phyloP scores from a whole-genome alignment of 2,888 invertebrate species.

The Herminia tarsipennalis region DNA sequence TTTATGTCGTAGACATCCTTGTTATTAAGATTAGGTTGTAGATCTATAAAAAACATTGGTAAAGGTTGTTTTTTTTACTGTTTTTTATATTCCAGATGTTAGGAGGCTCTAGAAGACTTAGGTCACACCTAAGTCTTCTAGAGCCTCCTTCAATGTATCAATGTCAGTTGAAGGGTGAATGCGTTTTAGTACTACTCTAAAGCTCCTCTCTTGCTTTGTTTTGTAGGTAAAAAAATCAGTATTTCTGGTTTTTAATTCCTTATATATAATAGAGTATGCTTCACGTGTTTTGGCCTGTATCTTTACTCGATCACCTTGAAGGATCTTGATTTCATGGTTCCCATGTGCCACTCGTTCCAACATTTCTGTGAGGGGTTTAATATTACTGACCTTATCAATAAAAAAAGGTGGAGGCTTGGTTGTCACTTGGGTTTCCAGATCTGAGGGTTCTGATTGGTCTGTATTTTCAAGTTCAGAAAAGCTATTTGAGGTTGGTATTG shows the following conservation, averaged over 20 bases:
- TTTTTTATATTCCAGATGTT: background rate
- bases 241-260: no score
- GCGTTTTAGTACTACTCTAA: background rate
- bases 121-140: background rate
- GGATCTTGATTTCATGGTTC: background rate
- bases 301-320: background rate
- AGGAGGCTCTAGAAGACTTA: background rate
- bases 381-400: no score
- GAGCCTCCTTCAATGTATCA: no score
- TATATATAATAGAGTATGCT: background rate
- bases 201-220: no score
- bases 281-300: background rate
- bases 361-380: no score
- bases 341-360: no score
- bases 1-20: background rate
- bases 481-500: no score
- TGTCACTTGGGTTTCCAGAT: no score
- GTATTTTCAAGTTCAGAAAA: no score
- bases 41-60: background rate
- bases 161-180: constrained; percentile 2
- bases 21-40: background rate
- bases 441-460: no score
- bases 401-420: background rate
- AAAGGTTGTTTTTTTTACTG: background rate
- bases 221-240: no score